Conservation (phyloP, 2,888 invertebrate species). For the Ennomos quercinarius region DNA sequence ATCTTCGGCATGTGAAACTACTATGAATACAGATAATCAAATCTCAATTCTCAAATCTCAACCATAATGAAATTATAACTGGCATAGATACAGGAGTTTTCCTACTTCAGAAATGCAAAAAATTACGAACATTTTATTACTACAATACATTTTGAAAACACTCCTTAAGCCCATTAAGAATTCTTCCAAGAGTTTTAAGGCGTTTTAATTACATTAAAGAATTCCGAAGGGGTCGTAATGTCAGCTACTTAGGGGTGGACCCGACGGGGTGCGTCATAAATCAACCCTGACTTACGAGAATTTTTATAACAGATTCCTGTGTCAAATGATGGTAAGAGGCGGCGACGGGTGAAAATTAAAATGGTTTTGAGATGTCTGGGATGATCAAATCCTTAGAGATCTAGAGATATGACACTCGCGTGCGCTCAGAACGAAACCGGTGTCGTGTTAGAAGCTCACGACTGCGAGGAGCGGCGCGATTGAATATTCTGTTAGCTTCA, state of each 20-base stretch:
- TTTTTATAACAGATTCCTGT: slow-evolving; percentile 45
- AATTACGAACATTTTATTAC: slow-evolving; percentile 17
- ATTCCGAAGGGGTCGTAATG: slow-evolving; percentile 47
- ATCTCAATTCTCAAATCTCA: no score
- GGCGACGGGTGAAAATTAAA: slow-evolving; percentile 29
- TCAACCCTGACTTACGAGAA: slow-evolving; percentile 48
- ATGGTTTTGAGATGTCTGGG: slow-evolving; percentile 3
- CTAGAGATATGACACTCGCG: no score
- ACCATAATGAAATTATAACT: no score
- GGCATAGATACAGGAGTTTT: no score
- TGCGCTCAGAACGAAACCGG: no score
- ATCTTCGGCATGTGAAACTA: no score
- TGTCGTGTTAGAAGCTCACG: no score
- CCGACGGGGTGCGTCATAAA: slow-evolving; percentile 44
- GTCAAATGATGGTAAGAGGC: slow-evolving; percentile 35
- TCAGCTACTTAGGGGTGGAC: slow-evolving; percentile 33
- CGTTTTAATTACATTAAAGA: slow-evolving; percentile 60
- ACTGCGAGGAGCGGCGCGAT: no score
- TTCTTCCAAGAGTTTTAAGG: slow-evolving; percentile 25
- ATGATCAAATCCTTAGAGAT: slow-evolving; percentile 1
- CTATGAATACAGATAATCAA: no score
- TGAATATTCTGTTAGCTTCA: no score
- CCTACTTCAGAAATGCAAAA: no score
- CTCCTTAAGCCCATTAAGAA: slow-evolving; percentile 21
- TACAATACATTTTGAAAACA: slow-evolving; percentile 22